Evolutionary conservation across 2,113 vertebrate species (phyloP).

Genomic region (Pyxicephalus adspersus): DNA sequence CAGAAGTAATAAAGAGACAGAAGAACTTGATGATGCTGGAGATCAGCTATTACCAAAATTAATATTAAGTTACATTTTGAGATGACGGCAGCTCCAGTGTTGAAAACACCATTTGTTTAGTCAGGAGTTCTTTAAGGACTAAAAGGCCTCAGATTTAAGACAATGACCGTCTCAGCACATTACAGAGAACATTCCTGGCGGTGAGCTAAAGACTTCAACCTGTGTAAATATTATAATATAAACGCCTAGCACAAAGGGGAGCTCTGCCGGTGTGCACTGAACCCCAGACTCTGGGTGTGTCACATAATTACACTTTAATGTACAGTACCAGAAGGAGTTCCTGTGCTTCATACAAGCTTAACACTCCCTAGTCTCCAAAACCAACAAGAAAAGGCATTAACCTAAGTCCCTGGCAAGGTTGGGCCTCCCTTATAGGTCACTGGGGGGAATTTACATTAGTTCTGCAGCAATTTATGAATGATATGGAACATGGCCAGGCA

Average conservation of each 20-base stretch:
- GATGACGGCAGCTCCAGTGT: no score
- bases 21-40: no score
- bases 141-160: background rate
- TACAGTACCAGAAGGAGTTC: conserved; percentile 43
- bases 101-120: no score
- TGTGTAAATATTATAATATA: conserved; percentile 42
- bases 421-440: background rate
- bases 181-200: background rate
- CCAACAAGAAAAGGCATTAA: conserved; percentile 37
- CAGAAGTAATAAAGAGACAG: no score
- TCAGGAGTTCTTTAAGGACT: no score
- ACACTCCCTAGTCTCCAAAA: conserved; percentile 38
- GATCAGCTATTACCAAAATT: no score
- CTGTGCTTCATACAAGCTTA: conserved; percentile 14
- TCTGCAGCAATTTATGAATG: background rate
- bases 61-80: no score
- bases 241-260: background rate
- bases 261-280: background rate
- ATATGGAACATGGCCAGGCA: background rate
- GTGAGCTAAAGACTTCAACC: conserved; percentile 40
- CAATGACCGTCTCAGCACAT: background rate
- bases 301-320: conserved; percentile 49
- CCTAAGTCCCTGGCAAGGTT: background rate
- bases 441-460: background rate
- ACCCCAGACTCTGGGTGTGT: background rate